A percentile compares a stretch with the other conserved stretches of the same genome.
phyloP scores from a whole-genome alignment of 2,113 vertebrate species.

The Arvicanthis niloticus region DNA sequence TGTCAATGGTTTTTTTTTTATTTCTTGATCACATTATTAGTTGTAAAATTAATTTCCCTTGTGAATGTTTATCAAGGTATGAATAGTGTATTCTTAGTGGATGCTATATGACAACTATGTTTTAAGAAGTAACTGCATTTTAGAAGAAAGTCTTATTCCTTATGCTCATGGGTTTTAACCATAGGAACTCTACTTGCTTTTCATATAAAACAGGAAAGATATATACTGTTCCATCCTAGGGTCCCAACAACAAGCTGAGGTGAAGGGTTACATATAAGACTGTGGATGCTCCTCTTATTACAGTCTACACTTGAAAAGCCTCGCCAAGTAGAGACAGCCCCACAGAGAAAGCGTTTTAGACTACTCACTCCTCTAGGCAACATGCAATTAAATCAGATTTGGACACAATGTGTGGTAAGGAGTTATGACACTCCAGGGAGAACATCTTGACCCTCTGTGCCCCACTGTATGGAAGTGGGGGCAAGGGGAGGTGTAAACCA shows the following conservation, averaged over 20 bases:
- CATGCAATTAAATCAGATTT: neutral
- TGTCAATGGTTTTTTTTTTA: neutral
- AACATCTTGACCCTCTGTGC: neutral
- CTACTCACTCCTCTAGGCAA: neutral
- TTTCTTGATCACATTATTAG: neutral
- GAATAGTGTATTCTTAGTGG: neutral
- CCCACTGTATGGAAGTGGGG: too few species aligned
- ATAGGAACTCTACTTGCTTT: neutral
- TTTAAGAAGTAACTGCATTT: neutral
- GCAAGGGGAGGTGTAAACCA: too few species aligned
- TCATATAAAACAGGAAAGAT: neutral
- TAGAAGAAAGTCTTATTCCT: neutral
- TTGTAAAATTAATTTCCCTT: neutral
- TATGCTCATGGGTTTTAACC: slow-evolving; percentile 18
- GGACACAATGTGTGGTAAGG: neutral
- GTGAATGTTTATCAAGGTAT: neutral
- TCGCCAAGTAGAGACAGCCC: neutral
- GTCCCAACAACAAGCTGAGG: too few species aligned
- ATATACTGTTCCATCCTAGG: neutral
- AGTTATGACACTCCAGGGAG: too few species aligned
- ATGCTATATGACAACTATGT: neutral
- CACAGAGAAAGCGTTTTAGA: neutral
- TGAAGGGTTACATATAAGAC: neutral
- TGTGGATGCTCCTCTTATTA: neutral
- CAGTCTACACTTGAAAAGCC: neutral